A percentile compares a stretch with the other conserved stretches of the same genome.
Evolutionary conservation across 2,797 vertebrate species (phyloP).

Genomic region (Muraenolepis orangiensis): DNA sequence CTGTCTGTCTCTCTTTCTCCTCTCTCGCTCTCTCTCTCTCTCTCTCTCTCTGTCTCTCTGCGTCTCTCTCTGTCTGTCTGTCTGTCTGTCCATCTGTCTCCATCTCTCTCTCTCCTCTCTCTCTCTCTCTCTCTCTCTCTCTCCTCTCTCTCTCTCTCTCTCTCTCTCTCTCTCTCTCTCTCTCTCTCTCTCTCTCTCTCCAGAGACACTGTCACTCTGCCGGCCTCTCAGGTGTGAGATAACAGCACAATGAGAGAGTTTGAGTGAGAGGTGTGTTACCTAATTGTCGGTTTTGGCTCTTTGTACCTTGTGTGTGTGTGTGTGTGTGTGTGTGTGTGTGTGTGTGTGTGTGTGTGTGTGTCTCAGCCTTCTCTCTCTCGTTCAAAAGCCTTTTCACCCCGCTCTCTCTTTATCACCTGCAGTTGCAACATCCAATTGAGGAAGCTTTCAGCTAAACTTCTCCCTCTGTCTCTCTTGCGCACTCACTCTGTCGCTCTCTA

Average conservation of each 20-base stretch:
- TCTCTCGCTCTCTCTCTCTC: not conserved
- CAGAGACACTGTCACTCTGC: conserved; percentile 40
- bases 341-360: too few species aligned
- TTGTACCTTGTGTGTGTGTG: conserved; percentile 65
- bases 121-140: conserved; percentile 13
- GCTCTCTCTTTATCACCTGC: not conserved
- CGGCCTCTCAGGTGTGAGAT: conserved; percentile 62
- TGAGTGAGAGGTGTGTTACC: conserved; percentile 38
- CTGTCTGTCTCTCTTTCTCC: too few species aligned
- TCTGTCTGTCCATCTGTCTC: not conserved
- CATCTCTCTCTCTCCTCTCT: not conserved
- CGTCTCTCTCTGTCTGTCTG: not conserved
- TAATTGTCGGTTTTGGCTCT: conserved; percentile 36
- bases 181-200: conserved; percentile 12
- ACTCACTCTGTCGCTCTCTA: not conserved
- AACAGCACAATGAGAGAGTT: conserved; percentile 55
- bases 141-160: not conserved
- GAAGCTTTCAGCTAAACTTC: not conserved
- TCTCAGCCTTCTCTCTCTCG: too few species aligned
- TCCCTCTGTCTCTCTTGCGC: not conserved
- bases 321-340: too few species aligned
- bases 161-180: not conserved
- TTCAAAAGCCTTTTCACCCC: not conserved
- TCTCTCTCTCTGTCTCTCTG: conserved; percentile 8
- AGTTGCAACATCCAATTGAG: not conserved